A percentile compares a stretch with the other conserved stretches of the same genome.
phyloP scores from a whole-genome alignment of 2,113 vertebrate genomes.

The Lophura nycthemera region DNA sequence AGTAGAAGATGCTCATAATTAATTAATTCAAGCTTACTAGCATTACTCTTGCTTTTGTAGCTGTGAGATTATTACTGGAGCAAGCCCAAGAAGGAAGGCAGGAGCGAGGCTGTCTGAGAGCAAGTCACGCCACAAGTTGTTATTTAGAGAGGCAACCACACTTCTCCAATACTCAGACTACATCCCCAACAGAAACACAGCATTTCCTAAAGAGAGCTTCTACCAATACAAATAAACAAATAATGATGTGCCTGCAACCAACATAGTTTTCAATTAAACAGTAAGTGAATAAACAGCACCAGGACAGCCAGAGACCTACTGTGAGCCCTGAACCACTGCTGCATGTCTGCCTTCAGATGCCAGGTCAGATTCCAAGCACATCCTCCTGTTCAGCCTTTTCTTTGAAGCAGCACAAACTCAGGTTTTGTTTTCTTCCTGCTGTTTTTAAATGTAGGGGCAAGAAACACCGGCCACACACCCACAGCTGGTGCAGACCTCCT shows the following conservation, averaged over 20 bases:
- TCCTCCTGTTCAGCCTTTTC: not conserved
- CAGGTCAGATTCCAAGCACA: constrained; percentile 56
- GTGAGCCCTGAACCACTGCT: not conserved
- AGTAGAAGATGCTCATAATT: not conserved
- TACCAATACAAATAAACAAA: constrained; percentile 7
- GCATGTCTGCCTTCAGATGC: constrained; percentile 52
- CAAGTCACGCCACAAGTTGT: not conserved
- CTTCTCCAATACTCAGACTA: not conserved
- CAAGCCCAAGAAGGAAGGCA: not conserved
- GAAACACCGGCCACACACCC: not conserved
- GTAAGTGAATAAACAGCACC: constrained; percentile 57
- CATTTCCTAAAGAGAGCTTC: not conserved
- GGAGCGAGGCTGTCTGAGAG: not conserved
- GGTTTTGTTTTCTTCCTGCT: not conserved
- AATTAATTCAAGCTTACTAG: not conserved
- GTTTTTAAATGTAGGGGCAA: not conserved
- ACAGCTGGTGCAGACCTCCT: not conserved
- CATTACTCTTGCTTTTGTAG: not conserved
- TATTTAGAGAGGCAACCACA: not conserved
- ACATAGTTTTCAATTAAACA: constrained; percentile 47
- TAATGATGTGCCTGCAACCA: not conserved
- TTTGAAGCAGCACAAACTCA: constrained; percentile 3
- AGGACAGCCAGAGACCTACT: not conserved
- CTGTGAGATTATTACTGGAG: not conserved
- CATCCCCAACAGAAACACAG: not conserved